Conservation (phyloP, 2,888 invertebrate species). For the Aradus depressus region DNA sequence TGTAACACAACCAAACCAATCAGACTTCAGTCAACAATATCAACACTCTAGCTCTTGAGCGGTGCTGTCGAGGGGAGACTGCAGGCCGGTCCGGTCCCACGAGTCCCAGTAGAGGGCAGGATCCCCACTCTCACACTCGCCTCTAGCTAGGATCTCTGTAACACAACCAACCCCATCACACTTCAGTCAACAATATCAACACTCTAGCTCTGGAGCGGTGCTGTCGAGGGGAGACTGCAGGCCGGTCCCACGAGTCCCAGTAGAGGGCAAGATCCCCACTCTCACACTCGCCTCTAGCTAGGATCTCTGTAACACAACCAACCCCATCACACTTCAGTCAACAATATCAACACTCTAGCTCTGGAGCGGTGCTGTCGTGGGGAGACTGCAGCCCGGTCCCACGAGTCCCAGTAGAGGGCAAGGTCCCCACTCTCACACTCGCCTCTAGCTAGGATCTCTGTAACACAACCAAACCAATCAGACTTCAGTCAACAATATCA, state of each 20-base stretch:
- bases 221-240: constrained; percentile 39
- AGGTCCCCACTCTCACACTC: constrained; percentile 48
- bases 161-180: constrained; percentile 18
- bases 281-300: constrained; percentile 46
- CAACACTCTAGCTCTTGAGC: constrained; percentile 41
- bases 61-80: constrained; percentile 41
- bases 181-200: too few relatives aligned
- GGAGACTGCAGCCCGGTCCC: constrained; percentile 52
- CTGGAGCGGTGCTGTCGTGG: constrained; percentile 43
- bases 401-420: constrained; percentile 87
- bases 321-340: too few relatives aligned
- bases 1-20: too few relatives aligned
- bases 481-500: too few relatives aligned
- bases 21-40: too few relatives aligned
- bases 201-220: constrained; percentile 41
- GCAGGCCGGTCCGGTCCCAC: constrained; percentile 58
- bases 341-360: too few relatives aligned
- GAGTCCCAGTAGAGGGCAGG: constrained; percentile 86
- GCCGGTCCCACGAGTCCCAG: constrained; percentile 89
- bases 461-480: too few relatives aligned
- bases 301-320: constrained; percentile 42
- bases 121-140: constrained; percentile 44
- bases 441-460: constrained; percentile 50
- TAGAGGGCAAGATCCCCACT: constrained; percentile 56
- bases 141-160: constrained; percentile 49